These are phyloP conservation scores for Sthenelais limicola DNA, from an alignment of 2,888 invertebrate species.

Conservation along the genomic window DNA sequence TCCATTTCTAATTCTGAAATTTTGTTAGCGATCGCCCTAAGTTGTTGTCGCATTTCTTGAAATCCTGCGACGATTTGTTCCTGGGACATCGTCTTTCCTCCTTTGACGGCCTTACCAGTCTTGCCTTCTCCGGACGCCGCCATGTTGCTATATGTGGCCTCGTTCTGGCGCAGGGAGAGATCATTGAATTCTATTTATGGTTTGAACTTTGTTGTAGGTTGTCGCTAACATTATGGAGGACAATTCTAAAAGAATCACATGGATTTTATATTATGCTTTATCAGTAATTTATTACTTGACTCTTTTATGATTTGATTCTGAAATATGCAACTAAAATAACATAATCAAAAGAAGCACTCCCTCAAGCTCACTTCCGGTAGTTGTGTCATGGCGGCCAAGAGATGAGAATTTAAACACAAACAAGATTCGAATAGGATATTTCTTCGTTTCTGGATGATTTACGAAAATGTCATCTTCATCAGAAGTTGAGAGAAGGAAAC, in stretches of 20 bases:
- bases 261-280: background rate
- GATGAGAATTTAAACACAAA: background rate
- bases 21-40: conserved; percentile 88
- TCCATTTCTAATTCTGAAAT: conserved; percentile 94
- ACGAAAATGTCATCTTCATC: too few species aligned
- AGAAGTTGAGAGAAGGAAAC: too few species aligned
- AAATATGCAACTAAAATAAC: too few species aligned
- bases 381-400: conserved; percentile 35
- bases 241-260: background rate
- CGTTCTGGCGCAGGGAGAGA: conserved; percentile 6
- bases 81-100: conserved; percentile 57
- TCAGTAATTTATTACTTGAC: too few species aligned
- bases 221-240: background rate
- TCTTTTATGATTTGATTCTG: too few species aligned
- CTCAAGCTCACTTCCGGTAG: conserved; percentile 13
- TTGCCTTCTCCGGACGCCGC: conserved; percentile 40
- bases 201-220: background rate
- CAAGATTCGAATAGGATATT: too few species aligned
- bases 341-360: too few species aligned
- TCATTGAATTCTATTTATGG: background rate
- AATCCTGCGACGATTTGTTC: conserved; percentile 91
- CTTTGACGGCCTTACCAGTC: conserved; percentile 36
- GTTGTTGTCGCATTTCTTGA: conserved; percentile 89
- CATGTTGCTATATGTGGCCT: conserved; percentile 31
- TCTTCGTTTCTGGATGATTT: too few species aligned